A percentile compares a stretch with the other conserved stretches of the same genome.
Evolutionary conservation across 2,888 invertebrate species (phyloP).

Genomic region (Chesias legatella): DNA sequence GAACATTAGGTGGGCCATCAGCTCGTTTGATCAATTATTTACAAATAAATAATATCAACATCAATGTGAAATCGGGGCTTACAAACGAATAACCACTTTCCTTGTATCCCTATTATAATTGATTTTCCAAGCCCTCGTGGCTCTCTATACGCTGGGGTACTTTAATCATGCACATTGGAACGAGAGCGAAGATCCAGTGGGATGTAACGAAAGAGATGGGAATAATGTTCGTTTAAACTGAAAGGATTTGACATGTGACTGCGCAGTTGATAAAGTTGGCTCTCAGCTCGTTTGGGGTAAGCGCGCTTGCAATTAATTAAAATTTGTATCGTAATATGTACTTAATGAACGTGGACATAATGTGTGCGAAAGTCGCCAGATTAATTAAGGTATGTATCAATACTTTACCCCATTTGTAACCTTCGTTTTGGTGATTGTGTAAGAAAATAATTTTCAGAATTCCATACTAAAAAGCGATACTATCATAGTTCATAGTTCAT

Average conservation of each 20-base stretch:
- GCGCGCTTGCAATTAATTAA: background rate
- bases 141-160: conserved; percentile 23
- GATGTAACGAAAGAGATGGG: conserved; percentile 11
- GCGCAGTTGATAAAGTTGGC: conserved; percentile 2
- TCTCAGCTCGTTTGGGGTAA: background rate
- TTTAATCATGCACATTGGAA: conserved; percentile 9
- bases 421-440: too few species aligned
- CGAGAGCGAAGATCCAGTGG: conserved; percentile 15
- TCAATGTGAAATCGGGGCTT: conserved; percentile 16
- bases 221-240: conserved; percentile 5
- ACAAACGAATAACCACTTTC: conserved; percentile 7
- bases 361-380: conserved; percentile 32
- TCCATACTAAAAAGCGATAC: too few species aligned
- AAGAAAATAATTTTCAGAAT: too few species aligned
- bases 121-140: conserved; percentile 3
- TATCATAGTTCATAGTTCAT: too few species aligned
- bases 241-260: conserved; percentile 8
- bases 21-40: too few species aligned
- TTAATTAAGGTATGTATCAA: conserved; percentile 34
- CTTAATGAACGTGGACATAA: conserved; percentile 4
- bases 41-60: too few species aligned
- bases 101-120: conserved; percentile 2
- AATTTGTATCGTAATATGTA: too few species aligned
- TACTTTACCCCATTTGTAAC: too few species aligned
- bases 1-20: too few species aligned